A percentile compares a stretch with the other conserved stretches of the same genome.
Conservation (phyloP, 2,113 vertebrate genomes). For the Noturus placidus region DNA sequence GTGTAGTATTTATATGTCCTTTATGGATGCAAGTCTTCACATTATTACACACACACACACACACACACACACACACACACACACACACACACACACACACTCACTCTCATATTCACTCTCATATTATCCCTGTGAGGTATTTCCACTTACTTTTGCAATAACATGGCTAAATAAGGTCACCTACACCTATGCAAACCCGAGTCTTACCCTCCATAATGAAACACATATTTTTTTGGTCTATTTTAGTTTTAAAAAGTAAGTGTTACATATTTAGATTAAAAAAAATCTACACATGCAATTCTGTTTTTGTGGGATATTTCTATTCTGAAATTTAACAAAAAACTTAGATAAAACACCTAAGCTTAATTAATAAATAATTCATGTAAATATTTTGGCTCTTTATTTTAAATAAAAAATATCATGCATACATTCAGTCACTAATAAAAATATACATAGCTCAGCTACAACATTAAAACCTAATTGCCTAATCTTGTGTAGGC, state of each 20-base stretch:
- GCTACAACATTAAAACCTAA: too few relatives aligned
- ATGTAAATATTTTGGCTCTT: too few relatives aligned
- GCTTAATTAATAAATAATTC: too few relatives aligned
- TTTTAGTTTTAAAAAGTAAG: neutral
- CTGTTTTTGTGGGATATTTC: neutral
- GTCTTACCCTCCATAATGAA: neutral
- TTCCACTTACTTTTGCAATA: constrained; percentile 1
- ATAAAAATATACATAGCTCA: too few relatives aligned
- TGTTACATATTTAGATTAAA: neutral
- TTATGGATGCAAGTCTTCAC: constrained; percentile 23
- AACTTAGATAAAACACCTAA: too few relatives aligned
- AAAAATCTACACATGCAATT: neutral
- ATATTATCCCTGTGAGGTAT: constrained; percentile 3
- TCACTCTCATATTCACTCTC: neutral
- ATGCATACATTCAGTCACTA: too few relatives aligned
- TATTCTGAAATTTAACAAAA: neutral
- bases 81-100: neutral
- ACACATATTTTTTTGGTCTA: neutral
- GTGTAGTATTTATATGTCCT: constrained; percentile 38
- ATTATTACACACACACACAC: constrained; percentile 1
- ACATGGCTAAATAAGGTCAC: neutral
- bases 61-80: neutral
- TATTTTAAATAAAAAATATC: too few relatives aligned
- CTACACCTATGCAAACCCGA: too few relatives aligned
- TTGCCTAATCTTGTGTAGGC: too few relatives aligned